Evolutionary conservation across 2,113 vertebrate species (phyloP), one percentile per base, ranked within the genome.

Genomic region (Thermophis baileyi): DNA sequence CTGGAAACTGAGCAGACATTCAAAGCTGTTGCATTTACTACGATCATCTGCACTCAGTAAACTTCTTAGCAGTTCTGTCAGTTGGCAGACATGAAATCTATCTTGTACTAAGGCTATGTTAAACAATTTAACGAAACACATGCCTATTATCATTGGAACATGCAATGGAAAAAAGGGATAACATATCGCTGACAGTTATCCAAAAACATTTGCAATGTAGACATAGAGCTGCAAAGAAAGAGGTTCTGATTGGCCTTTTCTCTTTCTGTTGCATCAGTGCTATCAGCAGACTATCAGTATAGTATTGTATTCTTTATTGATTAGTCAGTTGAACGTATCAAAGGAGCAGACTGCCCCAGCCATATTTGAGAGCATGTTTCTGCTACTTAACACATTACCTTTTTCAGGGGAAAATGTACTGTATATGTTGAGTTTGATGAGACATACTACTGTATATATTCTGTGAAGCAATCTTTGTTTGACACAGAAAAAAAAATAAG

Each of bases 191-290:
- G 92, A 89, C 25, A 93, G 95, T 27, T 87, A 25, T 86, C 54
- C 54, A 93, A 94, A 90, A 93, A 0, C 16, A 54, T 88, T 95
- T 85, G 93, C 95, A 96, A 93, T 91, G 88, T 55, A 94, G 89
- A 87, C 92, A 60, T 60, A 92, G 92, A 94, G 91, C 44, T 93
- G 44, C 25, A 92, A 89, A 55, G n/a, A 47, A 85, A 85, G 25
- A 93, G 94, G 54, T 90, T 89, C 47, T n/a, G 92, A 91, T 69
- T 92, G 91, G 91, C 95, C 94, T 27, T 49, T 47, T 22, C 57
- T 20, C 7, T 40, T 47, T 95, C 69, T 0, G 0, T 20, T 87
- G 57, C 69, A 89, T 81, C 0, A 5, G 89, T 57, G 92, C 93
- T 92, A 94, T 92, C 69, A 93, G 35, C 27, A 74, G 81, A 93